Evolutionary conservation across 2,888 invertebrate genomes (phyloP).

Genomic region (Auanema freiburgensis): DNA sequence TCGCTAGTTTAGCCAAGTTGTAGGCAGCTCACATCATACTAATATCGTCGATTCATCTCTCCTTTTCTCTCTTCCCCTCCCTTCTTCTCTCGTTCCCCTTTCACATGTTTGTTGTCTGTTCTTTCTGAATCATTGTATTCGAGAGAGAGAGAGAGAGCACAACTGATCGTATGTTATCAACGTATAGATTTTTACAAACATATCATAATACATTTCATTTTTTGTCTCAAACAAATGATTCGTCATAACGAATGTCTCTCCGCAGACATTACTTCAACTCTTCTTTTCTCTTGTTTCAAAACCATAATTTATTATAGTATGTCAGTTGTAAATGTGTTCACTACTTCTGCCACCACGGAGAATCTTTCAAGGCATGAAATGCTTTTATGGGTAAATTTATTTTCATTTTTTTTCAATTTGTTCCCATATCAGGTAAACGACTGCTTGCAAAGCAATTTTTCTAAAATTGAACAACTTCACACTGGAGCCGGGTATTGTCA

Average conservation of each 20-base stretch:
- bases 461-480: constrained; percentile 96
- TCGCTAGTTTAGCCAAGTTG: too few species aligned
- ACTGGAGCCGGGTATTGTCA: constrained; percentile 94
- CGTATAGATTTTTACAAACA: too few species aligned
- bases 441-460: constrained; percentile 83
- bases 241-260: too few species aligned
- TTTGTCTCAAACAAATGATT: constrained; percentile 1
- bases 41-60: constrained; percentile 2
- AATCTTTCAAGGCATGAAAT: constrained; percentile 46
- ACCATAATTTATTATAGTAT: constrained; percentile 5
- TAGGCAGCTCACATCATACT: too few species aligned
- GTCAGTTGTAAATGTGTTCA: constrained; percentile 59
- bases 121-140: too few species aligned
- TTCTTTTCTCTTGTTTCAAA: neutral
- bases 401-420: constrained; percentile 67
- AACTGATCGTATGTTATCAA: too few species aligned
- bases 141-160: too few species aligned
- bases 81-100: constrained; percentile 2
- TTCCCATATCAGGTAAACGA: constrained; percentile 99
- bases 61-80: neutral
- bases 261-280: too few species aligned
- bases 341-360: constrained; percentile 60
- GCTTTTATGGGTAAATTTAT: constrained; percentile 16
- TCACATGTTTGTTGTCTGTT: neutral
- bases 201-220: constrained; percentile 1